Evolutionary conservation across 2,888 invertebrate genomes (phyloP), one percentile per base, ranked within the genome.

Genomic region (Cyrtodaria siliqua): DNA sequence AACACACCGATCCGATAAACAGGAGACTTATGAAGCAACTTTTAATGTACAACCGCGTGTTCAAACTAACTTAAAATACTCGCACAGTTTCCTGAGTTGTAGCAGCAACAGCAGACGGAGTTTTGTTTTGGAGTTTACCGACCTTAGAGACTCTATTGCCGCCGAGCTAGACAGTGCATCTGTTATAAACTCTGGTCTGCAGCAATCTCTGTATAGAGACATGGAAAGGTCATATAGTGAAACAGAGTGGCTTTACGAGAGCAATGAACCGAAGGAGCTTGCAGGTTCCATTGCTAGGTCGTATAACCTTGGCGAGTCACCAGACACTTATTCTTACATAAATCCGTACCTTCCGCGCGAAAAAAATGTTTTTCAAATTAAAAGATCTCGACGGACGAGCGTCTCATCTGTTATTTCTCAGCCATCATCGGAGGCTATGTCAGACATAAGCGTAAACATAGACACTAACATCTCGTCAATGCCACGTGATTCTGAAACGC

Each of bases 231-330:
- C 76, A 3, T 77, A 59, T 40, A 80, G 76, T 49, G 80, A 76
- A 56, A 80, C 80, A 8, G 80, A 80, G 49, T 74, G 79, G 64
- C 29, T 80, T 14, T 75, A 77, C 44, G 73, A 77, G 29, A 71
- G 62, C 33, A 50, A 57, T n/a, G 60, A 78, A n/a, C 69, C 71
- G 9, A 82, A 86, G 38, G 88, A 87, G 44, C 78, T 90, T 12
- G 87, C 86, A 2, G 87, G 86, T 12, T 87, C 89, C 14, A 88
- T 90, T 20, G 87, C 87, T 14, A 79, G 86, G 53, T 86, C 87
- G 6, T 89, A 88, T 70, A 84, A 87, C 44, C 73, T 90, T 6
- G 87, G 84, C 8, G 86, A 87, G n/a, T 83, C 77, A 29, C 66
- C 64, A 12, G 89, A 90, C 59, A 86, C 85, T 1, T 79, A 81